Evolutionary conservation across 2,888 invertebrate genomes (phyloP).

Genomic region (Labia minor): DNA sequence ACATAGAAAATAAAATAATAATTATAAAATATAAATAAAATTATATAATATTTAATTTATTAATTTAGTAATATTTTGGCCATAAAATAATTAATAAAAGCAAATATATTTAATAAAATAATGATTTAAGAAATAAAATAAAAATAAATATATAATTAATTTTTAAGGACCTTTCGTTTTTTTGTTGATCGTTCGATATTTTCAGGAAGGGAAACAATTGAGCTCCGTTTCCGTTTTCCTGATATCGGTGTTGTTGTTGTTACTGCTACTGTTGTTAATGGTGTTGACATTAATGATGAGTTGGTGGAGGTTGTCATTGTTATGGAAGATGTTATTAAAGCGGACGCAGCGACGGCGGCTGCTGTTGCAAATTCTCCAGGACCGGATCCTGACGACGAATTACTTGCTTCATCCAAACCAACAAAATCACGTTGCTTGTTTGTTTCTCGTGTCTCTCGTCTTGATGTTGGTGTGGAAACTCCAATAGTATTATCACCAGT

Average conservation of each 20-base stretch:
- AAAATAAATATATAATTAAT: too few relatives aligned
- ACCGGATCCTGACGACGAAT: constrained; percentile 14
- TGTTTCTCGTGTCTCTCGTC: constrained; percentile 24
- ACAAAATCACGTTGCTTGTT: constrained; percentile 17
- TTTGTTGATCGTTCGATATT: background rate
- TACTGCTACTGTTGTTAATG: too few relatives aligned
- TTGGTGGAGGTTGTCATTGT: background rate
- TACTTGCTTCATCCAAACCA: constrained; percentile 17
- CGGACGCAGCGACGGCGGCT: too few relatives aligned
- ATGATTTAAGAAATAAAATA: too few relatives aligned
- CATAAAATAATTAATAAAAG: too few relatives aligned
- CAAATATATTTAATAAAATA: too few relatives aligned
- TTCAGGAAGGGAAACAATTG: background rate
- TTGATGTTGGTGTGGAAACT: background rate
- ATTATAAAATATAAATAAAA: too few relatives aligned
- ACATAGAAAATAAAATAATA: too few relatives aligned
- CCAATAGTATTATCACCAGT: constrained; percentile 19
- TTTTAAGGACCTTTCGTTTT: background rate
- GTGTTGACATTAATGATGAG: background rate
- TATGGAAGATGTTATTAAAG: too few relatives aligned
- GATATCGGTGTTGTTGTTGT: background rate
- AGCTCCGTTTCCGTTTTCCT: background rate
- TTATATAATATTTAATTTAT: too few relatives aligned
- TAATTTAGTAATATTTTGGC: too few relatives aligned
- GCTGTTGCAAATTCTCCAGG: background rate